These are phyloP conservation scores for Drosophila ambigua DNA, from an alignment of 1,140 invertebrate species.

Conservation along the genomic window DNA sequence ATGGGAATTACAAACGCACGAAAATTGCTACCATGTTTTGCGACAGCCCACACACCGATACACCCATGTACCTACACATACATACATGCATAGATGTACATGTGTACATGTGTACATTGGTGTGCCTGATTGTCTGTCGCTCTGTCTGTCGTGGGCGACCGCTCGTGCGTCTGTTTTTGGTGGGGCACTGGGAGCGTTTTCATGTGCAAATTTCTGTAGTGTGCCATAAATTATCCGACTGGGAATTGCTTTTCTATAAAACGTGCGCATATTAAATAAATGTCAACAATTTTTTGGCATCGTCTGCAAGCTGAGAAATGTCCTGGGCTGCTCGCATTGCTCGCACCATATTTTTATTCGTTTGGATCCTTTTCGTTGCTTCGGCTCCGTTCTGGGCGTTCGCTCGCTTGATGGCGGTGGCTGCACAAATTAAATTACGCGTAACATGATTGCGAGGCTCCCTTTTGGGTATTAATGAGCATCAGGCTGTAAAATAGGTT, in stretches of 20 bases:
- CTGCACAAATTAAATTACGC: slow-evolving; percentile 77
- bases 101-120: slow-evolving; percentile 18
- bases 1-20: slow-evolving; percentile 81
- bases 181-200: slow-evolving; percentile 41
- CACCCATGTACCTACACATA: slow-evolving; percentile 18
- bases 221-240: slow-evolving; percentile 80
- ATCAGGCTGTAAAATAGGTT: slow-evolving; percentile 60
- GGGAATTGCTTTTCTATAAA: slow-evolving; percentile 83
- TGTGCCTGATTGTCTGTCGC: slow-evolving; percentile 20
- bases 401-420: slow-evolving; percentile 4
- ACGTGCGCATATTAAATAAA: slow-evolving; percentile 83
- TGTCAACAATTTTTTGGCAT: slow-evolving; percentile 74
- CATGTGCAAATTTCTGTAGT: slow-evolving; percentile 83
- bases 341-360: slow-evolving; percentile 51
- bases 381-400: neutral
- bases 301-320: slow-evolving; percentile 52
- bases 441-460: slow-evolving; percentile 76
- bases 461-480: slow-evolving; percentile 77
- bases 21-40: slow-evolving; percentile 79
- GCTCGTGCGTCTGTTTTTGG: slow-evolving; percentile 14
- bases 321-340: neutral
- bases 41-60: slow-evolving; percentile 53
- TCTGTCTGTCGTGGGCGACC: slow-evolving; percentile 4
- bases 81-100: slow-evolving; percentile 13
- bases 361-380: slow-evolving; percentile 19